Evolutionary conservation across 2,113 vertebrate genomes (phyloP).

Genomic region (Tylochromis polylepis): DNA sequence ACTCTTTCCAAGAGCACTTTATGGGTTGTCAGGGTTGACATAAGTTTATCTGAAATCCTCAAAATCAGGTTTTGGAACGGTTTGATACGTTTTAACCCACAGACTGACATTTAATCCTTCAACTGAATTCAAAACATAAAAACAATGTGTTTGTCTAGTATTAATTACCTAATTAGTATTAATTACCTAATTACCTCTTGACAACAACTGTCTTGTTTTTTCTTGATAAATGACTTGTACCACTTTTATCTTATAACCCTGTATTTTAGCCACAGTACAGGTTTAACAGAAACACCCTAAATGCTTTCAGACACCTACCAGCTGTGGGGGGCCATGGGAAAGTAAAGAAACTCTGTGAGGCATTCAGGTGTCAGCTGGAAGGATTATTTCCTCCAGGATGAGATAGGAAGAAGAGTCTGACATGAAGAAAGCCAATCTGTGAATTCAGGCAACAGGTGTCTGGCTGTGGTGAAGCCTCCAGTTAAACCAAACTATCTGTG

Average conservation of each 20-base stretch:
- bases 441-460: slow-evolving; percentile 56
- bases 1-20: neutral
- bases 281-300: neutral
- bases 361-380: slow-evolving; percentile 48
- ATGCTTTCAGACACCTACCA: neutral
- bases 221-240: neutral
- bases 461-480: neutral
- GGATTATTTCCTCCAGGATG: neutral
- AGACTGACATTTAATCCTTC: neutral
- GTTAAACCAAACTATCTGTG: neutral
- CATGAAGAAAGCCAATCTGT: neutral
- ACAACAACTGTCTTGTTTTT: neutral
- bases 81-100: neutral
- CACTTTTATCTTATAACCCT: neutral
- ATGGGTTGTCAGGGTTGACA: neutral
- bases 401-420: slow-evolving; percentile 9
- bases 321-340: slow-evolving; percentile 22
- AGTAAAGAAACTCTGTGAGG: neutral
- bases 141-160: too few relatives aligned
- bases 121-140: too few relatives aligned
- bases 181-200: neutral
- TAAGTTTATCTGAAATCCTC: neutral
- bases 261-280: neutral
- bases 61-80: neutral
- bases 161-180: neutral